phyloP scores from a whole-genome alignment of 2,797 vertebrate genomes.

The Argya squamiceps region DNA sequence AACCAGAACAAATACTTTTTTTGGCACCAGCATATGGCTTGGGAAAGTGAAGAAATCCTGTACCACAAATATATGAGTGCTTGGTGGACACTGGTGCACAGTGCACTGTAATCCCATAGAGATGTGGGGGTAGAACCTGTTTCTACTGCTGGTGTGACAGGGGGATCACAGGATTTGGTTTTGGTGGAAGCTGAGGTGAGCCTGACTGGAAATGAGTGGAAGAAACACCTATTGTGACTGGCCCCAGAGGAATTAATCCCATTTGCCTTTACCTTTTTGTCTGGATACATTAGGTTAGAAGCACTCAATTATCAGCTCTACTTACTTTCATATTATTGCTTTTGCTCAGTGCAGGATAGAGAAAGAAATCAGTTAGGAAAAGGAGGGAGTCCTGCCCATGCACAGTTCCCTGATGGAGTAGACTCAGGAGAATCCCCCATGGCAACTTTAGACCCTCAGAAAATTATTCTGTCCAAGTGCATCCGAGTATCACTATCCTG shows the following conservation, averaged over 20 bases:
- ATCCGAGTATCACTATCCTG: background rate
- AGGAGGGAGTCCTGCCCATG: background rate
- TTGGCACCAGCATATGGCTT: background rate
- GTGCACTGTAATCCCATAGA: background rate
- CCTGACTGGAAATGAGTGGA: background rate
- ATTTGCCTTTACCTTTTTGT: background rate
- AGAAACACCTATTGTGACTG: background rate
- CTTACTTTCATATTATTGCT: background rate
- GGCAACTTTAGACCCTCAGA: background rate
- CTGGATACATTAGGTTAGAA: background rate
- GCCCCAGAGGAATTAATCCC: background rate
- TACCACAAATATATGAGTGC: no score
- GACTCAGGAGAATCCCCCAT: background rate
- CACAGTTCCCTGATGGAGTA: background rate
- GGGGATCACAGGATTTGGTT: background rate
- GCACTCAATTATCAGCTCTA: background rate
- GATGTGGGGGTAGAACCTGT: background rate
- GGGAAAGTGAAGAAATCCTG: background rate
- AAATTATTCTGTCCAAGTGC: background rate
- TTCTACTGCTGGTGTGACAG: background rate
- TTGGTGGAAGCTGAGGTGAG: background rate
- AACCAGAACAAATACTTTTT: background rate
- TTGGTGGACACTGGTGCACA: accelerated
- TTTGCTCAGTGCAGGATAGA: background rate
- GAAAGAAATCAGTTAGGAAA: background rate